Percentiles rank a stretch among this genome's conserved stretches.
Conservation (phyloP, 2,797 vertebrate genomes). For the Carduelis carduelis region DNA sequence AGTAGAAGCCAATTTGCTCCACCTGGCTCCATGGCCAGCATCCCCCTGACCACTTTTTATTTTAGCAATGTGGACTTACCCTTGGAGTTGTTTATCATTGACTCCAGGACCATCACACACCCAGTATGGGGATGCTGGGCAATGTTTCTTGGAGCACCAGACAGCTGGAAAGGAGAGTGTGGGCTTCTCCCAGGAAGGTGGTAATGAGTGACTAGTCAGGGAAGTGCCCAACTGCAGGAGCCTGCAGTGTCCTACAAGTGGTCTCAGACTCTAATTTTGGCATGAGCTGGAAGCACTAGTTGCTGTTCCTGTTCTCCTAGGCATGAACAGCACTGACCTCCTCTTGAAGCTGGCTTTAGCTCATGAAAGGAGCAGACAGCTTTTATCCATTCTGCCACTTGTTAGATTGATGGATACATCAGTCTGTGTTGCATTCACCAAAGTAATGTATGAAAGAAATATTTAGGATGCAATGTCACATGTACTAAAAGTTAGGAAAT, state of each 20-base stretch:
- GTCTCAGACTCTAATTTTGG: not conserved
- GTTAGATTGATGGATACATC: not conserved
- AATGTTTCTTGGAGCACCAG: not conserved
- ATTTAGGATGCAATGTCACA: not conserved
- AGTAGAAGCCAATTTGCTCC: not conserved
- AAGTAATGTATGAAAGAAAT: not conserved
- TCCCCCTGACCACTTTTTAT: not conserved
- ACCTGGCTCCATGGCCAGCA: not conserved
- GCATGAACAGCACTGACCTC: not conserved
- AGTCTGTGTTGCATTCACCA: not conserved
- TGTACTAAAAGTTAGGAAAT: not conserved
- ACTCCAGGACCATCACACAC: not conserved
- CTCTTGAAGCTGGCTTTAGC: not conserved
- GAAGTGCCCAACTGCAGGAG: not conserved
- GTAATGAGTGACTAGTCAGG: not conserved
- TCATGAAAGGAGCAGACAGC: not conserved
- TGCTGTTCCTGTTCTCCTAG: not conserved
- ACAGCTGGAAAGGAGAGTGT: not conserved
- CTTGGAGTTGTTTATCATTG: not conserved
- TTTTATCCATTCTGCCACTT: not conserved
- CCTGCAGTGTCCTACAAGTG: not conserved
- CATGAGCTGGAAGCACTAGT: not conserved
- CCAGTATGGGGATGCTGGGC: not conserved
- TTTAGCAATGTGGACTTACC: not conserved
- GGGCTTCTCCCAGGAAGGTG: not conserved